Evolutionary conservation across 2,888 invertebrate genomes (phyloP).

Genomic region (Drosophila trichaetosa): DNA sequence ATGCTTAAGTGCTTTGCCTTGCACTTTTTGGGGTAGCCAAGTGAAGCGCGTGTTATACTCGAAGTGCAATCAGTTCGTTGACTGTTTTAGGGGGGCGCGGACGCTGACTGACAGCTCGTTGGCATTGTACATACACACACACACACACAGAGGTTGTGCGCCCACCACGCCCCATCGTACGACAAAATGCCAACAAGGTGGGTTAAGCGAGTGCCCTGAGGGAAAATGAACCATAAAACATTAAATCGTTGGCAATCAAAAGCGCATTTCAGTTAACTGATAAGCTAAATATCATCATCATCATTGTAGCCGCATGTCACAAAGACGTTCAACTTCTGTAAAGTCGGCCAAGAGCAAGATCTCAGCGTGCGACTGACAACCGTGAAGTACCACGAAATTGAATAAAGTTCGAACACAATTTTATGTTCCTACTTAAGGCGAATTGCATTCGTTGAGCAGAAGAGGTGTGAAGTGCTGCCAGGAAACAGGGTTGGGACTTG

Average conservation of each 20-base stretch:
- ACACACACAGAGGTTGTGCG: neutral
- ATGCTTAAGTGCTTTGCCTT: slow-evolving; percentile 57
- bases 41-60: slow-evolving; percentile 29
- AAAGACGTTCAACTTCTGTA: slow-evolving; percentile 14
- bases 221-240: slow-evolving; percentile 55
- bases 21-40: slow-evolving; percentile 53
- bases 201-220: slow-evolving; percentile 45
- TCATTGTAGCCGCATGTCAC: slow-evolving; percentile 14
- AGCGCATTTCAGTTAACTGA: slow-evolving; percentile 57
- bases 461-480: slow-evolving; percentile 41
- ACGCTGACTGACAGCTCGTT: slow-evolving; percentile 50
- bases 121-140: slow-evolving; percentile 52
- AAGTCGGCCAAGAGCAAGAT: slow-evolving; percentile 73
- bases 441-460: slow-evolving; percentile 1
- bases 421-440: slow-evolving; percentile 22
- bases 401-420: slow-evolving; percentile 18
- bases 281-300: slow-evolving; percentile 47
- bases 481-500: slow-evolving; percentile 25
- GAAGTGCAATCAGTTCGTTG: slow-evolving; percentile 62
- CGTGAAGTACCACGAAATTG: slow-evolving; percentile 43
- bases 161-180: slow-evolving; percentile 19
- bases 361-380: slow-evolving; percentile 48
- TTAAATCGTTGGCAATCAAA: slow-evolving; percentile 23
- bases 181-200: slow-evolving; percentile 63
- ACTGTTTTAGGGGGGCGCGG: slow-evolving; percentile 58